These are phyloP conservation scores for Lagria hirta DNA, from an alignment of 2,888 invertebrate genomes.

Conservation along the genomic window DNA sequence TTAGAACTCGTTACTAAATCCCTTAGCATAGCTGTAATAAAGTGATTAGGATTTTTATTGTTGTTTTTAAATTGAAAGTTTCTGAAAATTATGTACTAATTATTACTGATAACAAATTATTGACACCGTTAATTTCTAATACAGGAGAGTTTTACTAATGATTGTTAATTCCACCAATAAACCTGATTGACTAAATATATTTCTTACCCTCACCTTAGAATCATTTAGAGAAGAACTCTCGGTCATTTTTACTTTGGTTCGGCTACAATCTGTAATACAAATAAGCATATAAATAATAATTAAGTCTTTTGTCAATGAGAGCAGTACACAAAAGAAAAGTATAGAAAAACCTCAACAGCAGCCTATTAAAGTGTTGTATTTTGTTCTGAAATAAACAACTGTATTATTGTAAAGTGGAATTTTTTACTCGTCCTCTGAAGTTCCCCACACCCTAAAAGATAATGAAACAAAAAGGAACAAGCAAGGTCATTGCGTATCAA, in stretches of 20 bases:
- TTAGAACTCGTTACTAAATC: constrained; percentile 14
- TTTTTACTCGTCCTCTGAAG: constrained; percentile 1
- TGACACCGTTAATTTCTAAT: constrained; percentile 10
- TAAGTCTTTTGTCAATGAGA: no score
- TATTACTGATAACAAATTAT: constrained; percentile 16
- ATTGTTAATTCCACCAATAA: constrained; percentile 15
- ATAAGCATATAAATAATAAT: constrained; percentile 9
- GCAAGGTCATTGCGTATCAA: constrained; percentile 9
- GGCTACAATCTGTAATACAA: constrained; percentile 13
- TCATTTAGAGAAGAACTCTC: constrained; percentile 11
- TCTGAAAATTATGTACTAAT: constrained; percentile 17
- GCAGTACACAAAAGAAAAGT: no score
- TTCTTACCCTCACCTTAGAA: constrained; percentile 13
- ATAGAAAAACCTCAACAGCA: no score
- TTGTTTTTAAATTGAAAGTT: constrained; percentile 13
- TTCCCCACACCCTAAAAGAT: constrained; percentile 10
- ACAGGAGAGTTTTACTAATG: constrained; percentile 13
- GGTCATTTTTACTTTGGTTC: constrained; percentile 11
- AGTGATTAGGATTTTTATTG: constrained; percentile 16
- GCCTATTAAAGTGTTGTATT: constrained; percentile 3
- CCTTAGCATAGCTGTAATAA: constrained; percentile 13
- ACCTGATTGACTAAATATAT: constrained; percentile 10
- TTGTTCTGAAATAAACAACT: constrained; percentile 2
- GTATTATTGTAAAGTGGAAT: constrained; percentile 4
- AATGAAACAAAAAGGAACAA: constrained; percentile 14